These are phyloP conservation scores for Clarias fuscus DNA, from an alignment of 2,797 vertebrate species.

Conservation along the genomic window DNA sequence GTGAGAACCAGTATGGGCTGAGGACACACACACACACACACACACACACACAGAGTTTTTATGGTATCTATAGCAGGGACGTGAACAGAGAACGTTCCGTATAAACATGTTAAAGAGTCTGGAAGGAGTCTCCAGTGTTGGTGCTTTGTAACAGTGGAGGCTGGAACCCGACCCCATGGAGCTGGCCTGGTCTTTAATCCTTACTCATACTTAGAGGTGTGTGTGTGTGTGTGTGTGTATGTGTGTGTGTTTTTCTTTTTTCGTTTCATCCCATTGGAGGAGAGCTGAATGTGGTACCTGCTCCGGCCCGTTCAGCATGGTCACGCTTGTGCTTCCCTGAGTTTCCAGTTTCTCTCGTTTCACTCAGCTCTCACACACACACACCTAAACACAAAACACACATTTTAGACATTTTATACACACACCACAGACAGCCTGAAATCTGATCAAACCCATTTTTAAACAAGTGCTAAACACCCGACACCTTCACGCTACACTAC, in stretches of 20 bases:
- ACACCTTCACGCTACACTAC: not conserved
- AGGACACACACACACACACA: not conserved
- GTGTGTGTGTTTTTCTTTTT: not conserved
- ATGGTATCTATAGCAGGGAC: not conserved
- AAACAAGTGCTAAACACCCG: not conserved
- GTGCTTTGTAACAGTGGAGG: no score
- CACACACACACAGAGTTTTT: not conserved
- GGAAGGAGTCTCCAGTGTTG: not conserved
- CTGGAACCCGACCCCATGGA: not conserved
- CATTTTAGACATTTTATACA: no score
- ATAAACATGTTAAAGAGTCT: not conserved
- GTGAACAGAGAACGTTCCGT: not conserved
- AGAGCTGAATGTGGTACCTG: conserved; percentile 14
- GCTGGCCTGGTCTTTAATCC: not conserved
- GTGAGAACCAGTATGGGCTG: not conserved
- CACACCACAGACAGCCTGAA: not conserved
- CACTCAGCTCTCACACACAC: not conserved
- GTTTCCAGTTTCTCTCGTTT: not conserved
- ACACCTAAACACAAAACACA: conserved; percentile 5
- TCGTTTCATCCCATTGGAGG: no score
- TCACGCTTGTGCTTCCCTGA: not conserved
- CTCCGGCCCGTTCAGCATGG: not conserved
- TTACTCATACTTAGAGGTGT: not conserved
- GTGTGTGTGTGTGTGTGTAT: no score
- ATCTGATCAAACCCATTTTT: not conserved